phyloP scores from a whole-genome alignment of 1,140 invertebrate species.

The Zaprionus ghesquierei region DNA sequence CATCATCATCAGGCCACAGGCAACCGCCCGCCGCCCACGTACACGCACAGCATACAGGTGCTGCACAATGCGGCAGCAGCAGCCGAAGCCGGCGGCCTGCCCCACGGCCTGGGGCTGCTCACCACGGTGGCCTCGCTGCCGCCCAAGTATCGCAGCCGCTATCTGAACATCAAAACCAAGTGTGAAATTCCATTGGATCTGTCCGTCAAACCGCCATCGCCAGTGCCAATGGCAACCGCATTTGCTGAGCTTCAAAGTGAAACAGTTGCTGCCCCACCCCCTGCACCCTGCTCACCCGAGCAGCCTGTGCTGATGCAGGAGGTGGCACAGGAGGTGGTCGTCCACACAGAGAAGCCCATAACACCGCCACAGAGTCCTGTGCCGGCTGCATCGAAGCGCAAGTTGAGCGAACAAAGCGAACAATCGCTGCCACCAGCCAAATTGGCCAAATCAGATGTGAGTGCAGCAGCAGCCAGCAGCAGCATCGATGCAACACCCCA shows the following conservation, averaged over 20 bases:
- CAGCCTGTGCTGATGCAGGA: constrained; percentile 6
- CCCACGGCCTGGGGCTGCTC: constrained; percentile 74
- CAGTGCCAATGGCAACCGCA: constrained; percentile 62
- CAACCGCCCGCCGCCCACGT: constrained; percentile 3
- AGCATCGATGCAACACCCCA: constrained; percentile 52
- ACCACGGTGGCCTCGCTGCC: constrained; percentile 82
- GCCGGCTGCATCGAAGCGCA: constrained; percentile 41
- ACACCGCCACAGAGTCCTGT: constrained; percentile 62
- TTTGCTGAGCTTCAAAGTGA: constrained; percentile 70
- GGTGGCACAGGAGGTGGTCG: constrained; percentile 31
- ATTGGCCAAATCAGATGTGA: constrained; percentile 49
- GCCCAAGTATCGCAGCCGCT: constrained; percentile 81
- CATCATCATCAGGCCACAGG: background rate
- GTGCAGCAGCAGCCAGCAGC: background rate
- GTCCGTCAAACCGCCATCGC: constrained; percentile 83
- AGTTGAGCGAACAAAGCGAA: constrained; percentile 44
- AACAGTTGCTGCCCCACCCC: constrained; percentile 1
- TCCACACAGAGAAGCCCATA: constrained; percentile 46
- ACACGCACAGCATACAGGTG: constrained; percentile 71
- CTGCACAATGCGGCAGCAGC: constrained; percentile 54
- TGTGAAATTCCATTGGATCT: constrained; percentile 84
- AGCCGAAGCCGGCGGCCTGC: constrained; percentile 47
- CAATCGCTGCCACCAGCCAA: constrained; percentile 48
- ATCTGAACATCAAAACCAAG: constrained; percentile 78
- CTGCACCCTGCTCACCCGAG: background rate